Evolutionary conservation across 2,113 vertebrate species (phyloP).

Genomic region (Crotalus viridis): DNA sequence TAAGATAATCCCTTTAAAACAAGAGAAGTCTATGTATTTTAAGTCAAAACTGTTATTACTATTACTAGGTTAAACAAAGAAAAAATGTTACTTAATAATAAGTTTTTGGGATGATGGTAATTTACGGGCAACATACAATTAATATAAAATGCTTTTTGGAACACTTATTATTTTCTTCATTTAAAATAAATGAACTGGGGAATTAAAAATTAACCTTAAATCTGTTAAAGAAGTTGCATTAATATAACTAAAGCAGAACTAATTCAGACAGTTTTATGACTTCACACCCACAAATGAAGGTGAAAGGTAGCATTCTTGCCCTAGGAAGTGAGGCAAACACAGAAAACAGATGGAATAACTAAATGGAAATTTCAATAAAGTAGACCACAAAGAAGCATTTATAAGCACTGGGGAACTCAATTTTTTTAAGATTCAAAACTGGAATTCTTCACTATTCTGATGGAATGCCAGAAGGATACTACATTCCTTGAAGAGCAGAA

Average conservation of each 20-base stretch:
- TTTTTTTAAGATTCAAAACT: slow-evolving; percentile 68
- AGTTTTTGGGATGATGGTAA: slow-evolving; percentile 43
- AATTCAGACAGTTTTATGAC: slow-evolving; percentile 86
- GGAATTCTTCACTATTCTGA: slow-evolving; percentile 84
- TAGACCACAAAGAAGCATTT: slow-evolving; percentile 81
- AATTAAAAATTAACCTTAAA: slow-evolving; percentile 78
- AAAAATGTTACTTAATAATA: slow-evolving; percentile 42
- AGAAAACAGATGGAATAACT: slow-evolving; percentile 80
- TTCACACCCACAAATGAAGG: slow-evolving; percentile 78
- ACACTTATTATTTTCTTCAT: slow-evolving; percentile 67
- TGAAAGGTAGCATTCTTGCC: slow-evolving; percentile 80
- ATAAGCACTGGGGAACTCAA: slow-evolving; percentile 73
- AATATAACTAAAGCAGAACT: slow-evolving; percentile 84
- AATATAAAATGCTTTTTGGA: slow-evolving; percentile 64
- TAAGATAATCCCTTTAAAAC: neutral
- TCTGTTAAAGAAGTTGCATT: slow-evolving; percentile 83
- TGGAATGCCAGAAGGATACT: slow-evolving; percentile 79
- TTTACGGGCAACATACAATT: slow-evolving; percentile 53
- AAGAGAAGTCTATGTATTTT: neutral
- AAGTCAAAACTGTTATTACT: slow-evolving; percentile 1
- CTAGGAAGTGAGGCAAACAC: slow-evolving; percentile 77
- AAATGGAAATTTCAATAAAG: slow-evolving; percentile 85
- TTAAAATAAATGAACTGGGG: slow-evolving; percentile 67
- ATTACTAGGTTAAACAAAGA: neutral
- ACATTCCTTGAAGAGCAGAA: slow-evolving; percentile 80